phyloP scores from a whole-genome alignment of 37 sponge, comb jelly and placozoan genomes.

The Amphimedon queenslandica region DNA sequence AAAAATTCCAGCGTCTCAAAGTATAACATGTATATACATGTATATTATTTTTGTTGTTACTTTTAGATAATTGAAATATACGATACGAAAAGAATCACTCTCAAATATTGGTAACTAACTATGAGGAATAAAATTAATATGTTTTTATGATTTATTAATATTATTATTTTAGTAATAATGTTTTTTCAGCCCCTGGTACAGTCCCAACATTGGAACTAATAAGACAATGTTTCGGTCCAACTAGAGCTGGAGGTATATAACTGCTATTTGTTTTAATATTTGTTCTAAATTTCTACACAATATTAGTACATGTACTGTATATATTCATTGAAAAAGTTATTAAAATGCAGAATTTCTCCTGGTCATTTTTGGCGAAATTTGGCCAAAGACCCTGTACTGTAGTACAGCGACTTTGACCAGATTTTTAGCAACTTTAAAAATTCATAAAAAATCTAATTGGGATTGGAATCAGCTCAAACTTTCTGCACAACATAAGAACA shows the following conservation, averaged over 20 bases:
- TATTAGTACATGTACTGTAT: too few species aligned
- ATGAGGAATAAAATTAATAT: not conserved
- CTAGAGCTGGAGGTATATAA: slow-evolving; percentile 74
- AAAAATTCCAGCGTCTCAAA: slow-evolving; percentile 80
- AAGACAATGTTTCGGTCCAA: slow-evolving; percentile 82
- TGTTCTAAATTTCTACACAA: not conserved
- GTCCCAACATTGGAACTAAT: slow-evolving; percentile 80
- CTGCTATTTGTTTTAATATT: not conserved
- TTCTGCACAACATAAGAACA: too few species aligned
- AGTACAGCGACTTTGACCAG: too few species aligned
- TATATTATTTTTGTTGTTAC: not conserved
- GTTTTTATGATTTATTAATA: too few species aligned
- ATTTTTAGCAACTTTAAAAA: too few species aligned
- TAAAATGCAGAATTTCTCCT: too few species aligned
- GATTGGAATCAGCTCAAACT: too few species aligned
- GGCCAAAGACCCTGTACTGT: too few species aligned
- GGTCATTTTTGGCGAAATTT: too few species aligned
- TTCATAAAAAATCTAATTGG: too few species aligned
- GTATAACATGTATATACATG: slow-evolving; percentile 12
- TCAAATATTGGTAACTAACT: slow-evolving; percentile 82
- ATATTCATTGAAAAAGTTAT: too few species aligned
- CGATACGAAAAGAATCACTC: slow-evolving; percentile 72
- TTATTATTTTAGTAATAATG: slow-evolving; percentile 44
- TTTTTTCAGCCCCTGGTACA: slow-evolving; percentile 74
- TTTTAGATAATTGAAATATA: slow-evolving; percentile 84